Evolutionary conservation across 2,888 invertebrate genomes (phyloP).

Genomic region (Ferrisia virgata): DNA sequence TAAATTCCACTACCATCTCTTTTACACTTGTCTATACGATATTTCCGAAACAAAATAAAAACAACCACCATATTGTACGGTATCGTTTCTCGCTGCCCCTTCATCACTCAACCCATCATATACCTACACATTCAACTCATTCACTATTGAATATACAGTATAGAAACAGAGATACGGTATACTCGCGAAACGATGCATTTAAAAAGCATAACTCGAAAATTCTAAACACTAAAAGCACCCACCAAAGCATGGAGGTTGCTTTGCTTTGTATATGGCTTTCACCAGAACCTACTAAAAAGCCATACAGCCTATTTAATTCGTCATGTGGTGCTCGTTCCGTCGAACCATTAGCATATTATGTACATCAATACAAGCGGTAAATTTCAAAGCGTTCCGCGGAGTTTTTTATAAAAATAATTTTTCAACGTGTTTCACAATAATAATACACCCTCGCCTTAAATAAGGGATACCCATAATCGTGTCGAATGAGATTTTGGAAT

Average conservation of each 20-base stretch:
- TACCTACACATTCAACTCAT: no score
- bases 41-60: no score
- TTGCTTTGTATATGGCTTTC: conserved; percentile 1
- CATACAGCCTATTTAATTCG: conserved; percentile 5
- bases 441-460: no score
- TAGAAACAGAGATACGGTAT: background rate
- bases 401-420: conserved; percentile 19
- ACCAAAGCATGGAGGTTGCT: background rate
- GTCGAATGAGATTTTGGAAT: no score
- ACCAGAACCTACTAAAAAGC: background rate
- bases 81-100: no score
- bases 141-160: background rate
- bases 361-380: conserved; percentile 18
- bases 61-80: no score
- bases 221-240: conserved; percentile 10
- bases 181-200: background rate
- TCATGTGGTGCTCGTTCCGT: no score
- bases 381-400: conserved; percentile 12
- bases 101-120: no score
- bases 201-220: conserved; percentile 4
- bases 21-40: no score
- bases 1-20: no score
- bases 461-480: no score
- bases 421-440: background rate
- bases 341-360: conserved; percentile 31